phyloP scores from a whole-genome alignment of 2,888 invertebrate genomes.

The Notodonta ziczac region DNA sequence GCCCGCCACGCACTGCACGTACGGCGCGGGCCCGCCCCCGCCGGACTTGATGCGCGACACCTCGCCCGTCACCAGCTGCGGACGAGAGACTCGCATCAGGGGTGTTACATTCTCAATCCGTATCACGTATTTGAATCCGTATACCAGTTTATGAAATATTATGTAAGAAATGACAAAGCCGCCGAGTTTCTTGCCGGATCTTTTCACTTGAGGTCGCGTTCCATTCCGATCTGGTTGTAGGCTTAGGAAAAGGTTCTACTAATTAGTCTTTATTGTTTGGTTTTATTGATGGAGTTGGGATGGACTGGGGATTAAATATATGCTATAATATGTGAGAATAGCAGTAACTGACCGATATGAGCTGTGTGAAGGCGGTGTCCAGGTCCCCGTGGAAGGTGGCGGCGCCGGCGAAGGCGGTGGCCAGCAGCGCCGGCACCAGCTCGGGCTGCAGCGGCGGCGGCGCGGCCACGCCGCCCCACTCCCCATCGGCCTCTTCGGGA shows the following conservation, averaged over 20 bases:
- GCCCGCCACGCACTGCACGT: slow-evolving; percentile 38
- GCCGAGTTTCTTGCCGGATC: no score
- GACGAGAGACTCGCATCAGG: no score
- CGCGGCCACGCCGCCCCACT: slow-evolving; percentile 51
- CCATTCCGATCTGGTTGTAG: no score
- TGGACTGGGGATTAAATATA: no score
- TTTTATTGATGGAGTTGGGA: no score
- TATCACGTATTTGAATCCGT: no score
- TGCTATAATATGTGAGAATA: background rate
- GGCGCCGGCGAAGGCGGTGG: slow-evolving; percentile 58
- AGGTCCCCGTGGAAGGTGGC: slow-evolving; percentile 56
- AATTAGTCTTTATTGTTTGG: no score
- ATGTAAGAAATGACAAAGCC: no score
- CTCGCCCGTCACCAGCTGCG: slow-evolving; percentile 52
- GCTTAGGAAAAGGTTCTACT: no score
- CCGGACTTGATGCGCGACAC: slow-evolving; percentile 26
- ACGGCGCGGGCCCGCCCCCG: slow-evolving; percentile 9
- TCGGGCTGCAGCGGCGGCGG: slow-evolving; percentile 43
- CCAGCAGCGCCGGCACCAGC: slow-evolving; percentile 58
- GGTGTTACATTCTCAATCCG: no score
- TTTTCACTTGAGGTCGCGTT: no score
- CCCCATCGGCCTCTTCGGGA: slow-evolving; percentile 49
- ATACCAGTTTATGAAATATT: no score
- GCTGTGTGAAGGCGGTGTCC: slow-evolving; percentile 62
- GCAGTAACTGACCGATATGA: slow-evolving; percentile 55